These are phyloP conservation scores for Pyrocoelia pectoralis DNA, from an alignment of 2,888 invertebrate genomes.

Conservation along the genomic window DNA sequence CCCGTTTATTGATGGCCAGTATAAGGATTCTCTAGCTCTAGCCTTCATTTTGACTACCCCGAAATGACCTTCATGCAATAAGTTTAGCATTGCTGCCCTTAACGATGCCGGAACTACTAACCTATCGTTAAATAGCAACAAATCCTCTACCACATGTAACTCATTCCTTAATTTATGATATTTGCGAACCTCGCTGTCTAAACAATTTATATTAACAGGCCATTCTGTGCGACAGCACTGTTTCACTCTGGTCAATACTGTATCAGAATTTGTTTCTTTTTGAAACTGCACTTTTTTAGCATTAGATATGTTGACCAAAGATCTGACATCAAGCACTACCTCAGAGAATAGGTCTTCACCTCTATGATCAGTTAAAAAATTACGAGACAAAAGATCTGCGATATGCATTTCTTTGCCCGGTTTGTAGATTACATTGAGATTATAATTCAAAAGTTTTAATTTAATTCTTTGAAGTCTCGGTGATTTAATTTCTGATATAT, in stretches of 20 bases:
- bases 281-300: background rate
- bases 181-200: background rate
- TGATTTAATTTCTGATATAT: slow-evolving; percentile 3
- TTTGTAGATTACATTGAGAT: background rate
- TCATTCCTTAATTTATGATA: background rate
- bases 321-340: background rate
- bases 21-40: no score
- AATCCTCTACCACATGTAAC: slow-evolving; percentile 2
- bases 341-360: background rate
- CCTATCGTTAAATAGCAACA: no score
- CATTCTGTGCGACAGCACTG: background rate
- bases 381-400: background rate
- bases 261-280: background rate
- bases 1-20: no score
- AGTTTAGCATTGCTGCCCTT: no score
- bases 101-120: no score
- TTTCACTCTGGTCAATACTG: slow-evolving; percentile 1
- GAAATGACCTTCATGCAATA: no score
- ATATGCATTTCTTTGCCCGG: background rate
- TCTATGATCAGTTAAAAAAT: background rate
- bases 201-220: slow-evolving; percentile 3
- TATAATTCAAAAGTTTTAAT: no score
- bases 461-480: background rate
- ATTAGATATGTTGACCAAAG: no score
- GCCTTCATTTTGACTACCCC: no score